phyloP scores from a whole-genome alignment of 1,140 invertebrate genomes.

The Batillaria attramentaria region DNA sequence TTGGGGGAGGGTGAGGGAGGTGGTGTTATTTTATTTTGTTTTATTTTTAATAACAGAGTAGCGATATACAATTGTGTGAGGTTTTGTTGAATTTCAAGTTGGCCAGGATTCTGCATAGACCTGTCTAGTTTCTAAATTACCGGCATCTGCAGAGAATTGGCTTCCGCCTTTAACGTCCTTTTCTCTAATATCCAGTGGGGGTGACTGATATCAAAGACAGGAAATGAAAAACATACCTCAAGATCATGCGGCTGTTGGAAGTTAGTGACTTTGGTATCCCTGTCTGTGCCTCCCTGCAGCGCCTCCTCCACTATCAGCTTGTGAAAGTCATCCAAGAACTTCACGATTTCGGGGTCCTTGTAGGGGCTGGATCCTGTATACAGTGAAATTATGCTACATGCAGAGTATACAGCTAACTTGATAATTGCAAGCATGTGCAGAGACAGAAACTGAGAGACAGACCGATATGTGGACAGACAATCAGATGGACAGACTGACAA shows the following conservation, averaged over 20 bases:
- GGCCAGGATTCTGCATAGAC: neutral
- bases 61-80: neutral
- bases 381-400: neutral
- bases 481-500: constrained; percentile 4
- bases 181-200: constrained; percentile 74
- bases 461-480: neutral
- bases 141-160: neutral
- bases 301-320: constrained; percentile 38
- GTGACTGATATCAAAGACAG: no score
- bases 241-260: constrained; percentile 46
- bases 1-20: neutral
- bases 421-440: no score
- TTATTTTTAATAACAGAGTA: neutral
- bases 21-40: neutral
- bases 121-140: neutral
- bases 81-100: neutral
- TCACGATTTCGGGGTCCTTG: constrained; percentile 45
- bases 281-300: constrained; percentile 33
- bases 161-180: constrained; percentile 19
- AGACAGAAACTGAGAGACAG: neutral
- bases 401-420: no score
- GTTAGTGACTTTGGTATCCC: constrained; percentile 37
- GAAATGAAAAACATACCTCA: constrained; percentile 31
- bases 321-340: constrained; percentile 30
- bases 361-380: constrained; percentile 38